Percentiles rank a stretch among this genome's conserved stretches.
Evolutionary conservation across 2,888 invertebrate genomes (phyloP).

Genomic region (Hylaea fasciaria): DNA sequence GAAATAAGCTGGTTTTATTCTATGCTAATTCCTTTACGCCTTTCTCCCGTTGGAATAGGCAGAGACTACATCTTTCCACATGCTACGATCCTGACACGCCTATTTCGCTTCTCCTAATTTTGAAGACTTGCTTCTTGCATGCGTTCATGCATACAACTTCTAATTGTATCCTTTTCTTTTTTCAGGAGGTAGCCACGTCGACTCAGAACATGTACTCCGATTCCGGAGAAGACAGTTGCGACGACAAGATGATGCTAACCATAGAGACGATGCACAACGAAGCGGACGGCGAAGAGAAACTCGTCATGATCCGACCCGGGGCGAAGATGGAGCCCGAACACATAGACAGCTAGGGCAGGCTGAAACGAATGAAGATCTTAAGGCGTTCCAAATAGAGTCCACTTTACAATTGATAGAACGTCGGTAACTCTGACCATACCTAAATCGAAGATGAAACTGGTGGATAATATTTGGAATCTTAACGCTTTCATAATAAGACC

Average conservation of each 20-base stretch:
- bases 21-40: too few species aligned
- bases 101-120: too few species aligned
- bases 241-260: slow-evolving; percentile 91
- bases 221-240: slow-evolving; percentile 88
- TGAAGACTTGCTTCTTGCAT: too few species aligned
- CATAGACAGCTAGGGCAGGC: slow-evolving; percentile 65
- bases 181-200: slow-evolving; percentile 85
- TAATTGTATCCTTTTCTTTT: too few species aligned
- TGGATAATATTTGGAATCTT: too few species aligned
- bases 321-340: slow-evolving; percentile 69
- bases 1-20: too few species aligned
- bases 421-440: neutral
- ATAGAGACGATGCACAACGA: slow-evolving; percentile 87
- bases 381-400: neutral
- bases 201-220: slow-evolving; percentile 89
- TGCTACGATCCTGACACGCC: too few species aligned
- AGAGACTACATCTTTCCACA: too few species aligned
- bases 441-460: too few species aligned
- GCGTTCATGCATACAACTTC: too few species aligned
- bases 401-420: neutral
- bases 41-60: too few species aligned
- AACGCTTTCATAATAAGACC: too few species aligned
- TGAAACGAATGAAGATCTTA: neutral
- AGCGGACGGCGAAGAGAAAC: slow-evolving; percentile 80
- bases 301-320: slow-evolving; percentile 68